These are phyloP conservation scores for Strigamia maritima DNA, from an alignment of 2,888 invertebrate genomes.

Conservation along the genomic window DNA sequence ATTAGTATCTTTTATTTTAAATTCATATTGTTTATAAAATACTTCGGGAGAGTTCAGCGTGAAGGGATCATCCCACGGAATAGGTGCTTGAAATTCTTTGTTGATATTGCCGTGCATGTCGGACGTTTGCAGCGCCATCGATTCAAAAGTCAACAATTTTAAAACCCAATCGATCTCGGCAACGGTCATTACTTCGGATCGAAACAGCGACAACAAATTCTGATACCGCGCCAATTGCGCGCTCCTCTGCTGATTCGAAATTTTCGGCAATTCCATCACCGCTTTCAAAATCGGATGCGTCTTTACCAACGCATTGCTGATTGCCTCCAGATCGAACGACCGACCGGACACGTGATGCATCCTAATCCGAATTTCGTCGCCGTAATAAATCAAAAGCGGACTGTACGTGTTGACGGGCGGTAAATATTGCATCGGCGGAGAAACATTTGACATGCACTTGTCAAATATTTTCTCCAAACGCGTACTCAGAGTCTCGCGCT, in stretches of 20 bases:
- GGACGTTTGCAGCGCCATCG: neutral
- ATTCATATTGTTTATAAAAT: too few species aligned
- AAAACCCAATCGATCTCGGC: neutral
- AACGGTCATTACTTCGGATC: neutral
- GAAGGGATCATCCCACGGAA: neutral
- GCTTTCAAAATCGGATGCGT: neutral
- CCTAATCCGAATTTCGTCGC: neutral
- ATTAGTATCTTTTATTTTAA: too few species aligned
- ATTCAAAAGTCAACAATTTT: neutral
- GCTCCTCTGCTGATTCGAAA: neutral
- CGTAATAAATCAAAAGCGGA: neutral
- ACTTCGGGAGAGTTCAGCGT: neutral
- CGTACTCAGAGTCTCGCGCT: neutral
- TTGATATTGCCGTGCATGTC: neutral
- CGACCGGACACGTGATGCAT: neutral
- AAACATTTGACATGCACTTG: neutral
- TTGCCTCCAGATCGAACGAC: neutral
- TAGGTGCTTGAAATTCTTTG: neutral
- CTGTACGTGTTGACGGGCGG: neutral
- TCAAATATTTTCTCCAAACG: neutral
- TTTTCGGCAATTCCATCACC: neutral
- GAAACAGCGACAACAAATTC: neutral
- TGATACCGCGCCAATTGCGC: neutral
- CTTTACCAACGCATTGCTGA: neutral
- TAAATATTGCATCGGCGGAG: neutral